These are phyloP conservation scores for Anguilla megastoma DNA, from an alignment of 2,797 vertebrate species.

Conservation along the genomic window DNA sequence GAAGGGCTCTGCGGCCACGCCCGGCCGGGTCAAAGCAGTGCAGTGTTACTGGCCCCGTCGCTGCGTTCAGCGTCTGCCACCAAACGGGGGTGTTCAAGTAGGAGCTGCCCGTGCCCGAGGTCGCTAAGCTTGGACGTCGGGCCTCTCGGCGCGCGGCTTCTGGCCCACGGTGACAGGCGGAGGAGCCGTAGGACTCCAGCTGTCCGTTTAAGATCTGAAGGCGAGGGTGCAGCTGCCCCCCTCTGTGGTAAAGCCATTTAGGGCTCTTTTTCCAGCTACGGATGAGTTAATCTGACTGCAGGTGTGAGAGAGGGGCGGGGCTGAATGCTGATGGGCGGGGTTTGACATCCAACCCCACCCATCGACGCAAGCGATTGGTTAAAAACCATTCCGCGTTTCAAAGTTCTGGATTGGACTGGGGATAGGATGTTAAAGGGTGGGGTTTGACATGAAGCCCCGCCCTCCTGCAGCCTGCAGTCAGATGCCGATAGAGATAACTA, in stretches of 20 bases:
- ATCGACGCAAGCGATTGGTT: background rate
- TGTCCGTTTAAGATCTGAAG: background rate
- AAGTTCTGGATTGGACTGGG: too few species aligned
- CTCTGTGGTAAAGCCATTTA: background rate
- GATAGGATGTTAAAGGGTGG: too few species aligned
- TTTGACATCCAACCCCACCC: too few species aligned
- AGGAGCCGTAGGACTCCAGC: background rate
- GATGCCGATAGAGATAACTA: background rate
- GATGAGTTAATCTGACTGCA: background rate
- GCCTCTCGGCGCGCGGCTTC: background rate
- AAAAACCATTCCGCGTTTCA: too few species aligned
- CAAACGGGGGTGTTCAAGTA: background rate
- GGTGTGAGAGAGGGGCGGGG: background rate
- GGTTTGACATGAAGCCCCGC: too few species aligned
- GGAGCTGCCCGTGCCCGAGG: background rate
- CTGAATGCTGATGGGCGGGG: too few species aligned
- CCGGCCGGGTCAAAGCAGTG: background rate
- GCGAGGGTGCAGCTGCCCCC: background rate
- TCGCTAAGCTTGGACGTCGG: background rate
- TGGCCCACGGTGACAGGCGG: background rate
- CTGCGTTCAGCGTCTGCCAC: background rate
- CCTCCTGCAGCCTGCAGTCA: too few species aligned
- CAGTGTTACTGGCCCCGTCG: background rate
- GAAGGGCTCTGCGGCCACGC: background rate
- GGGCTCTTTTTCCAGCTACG: background rate